A percentile compares a stretch with the other conserved stretches of the same genome.
phyloP scores from a whole-genome alignment of 2,113 vertebrate genomes.

The Pterocles burchelli region DNA sequence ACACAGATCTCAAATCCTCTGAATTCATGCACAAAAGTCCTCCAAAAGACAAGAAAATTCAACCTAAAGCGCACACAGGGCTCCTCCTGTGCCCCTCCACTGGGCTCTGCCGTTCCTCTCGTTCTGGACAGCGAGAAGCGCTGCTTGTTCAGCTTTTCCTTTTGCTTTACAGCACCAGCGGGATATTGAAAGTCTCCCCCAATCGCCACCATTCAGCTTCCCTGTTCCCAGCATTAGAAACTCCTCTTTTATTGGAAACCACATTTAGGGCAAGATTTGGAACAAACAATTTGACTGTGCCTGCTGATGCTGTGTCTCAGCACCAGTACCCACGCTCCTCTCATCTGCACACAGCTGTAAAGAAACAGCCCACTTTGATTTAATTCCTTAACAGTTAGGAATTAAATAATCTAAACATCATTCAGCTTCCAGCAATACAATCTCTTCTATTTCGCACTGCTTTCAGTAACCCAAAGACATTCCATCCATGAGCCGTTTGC shows the following conservation, averaged over 20 bases:
- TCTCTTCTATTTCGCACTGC: background rate
- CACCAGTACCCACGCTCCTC: background rate
- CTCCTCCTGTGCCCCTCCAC: background rate
- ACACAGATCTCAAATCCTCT: background rate
- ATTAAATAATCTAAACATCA: background rate
- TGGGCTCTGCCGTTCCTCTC: background rate
- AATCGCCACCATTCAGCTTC: background rate
- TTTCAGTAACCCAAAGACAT: background rate
- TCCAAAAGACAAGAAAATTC: background rate
- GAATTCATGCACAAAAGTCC: background rate
- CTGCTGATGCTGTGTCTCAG: background rate
- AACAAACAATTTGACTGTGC: background rate
- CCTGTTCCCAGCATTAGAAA: background rate
- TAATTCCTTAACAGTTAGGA: background rate
- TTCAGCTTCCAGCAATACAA: background rate
- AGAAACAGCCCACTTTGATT: background rate
- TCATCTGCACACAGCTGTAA: background rate
- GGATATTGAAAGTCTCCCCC: background rate
- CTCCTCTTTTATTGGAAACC: background rate
- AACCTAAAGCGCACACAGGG: accelerated
- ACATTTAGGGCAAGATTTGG: background rate
- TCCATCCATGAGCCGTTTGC: background rate
- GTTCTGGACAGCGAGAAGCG: accelerated
- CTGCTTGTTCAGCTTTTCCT: background rate
- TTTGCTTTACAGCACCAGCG: background rate